Evolutionary conservation across 2,113 vertebrate genomes (phyloP), one percentile per base, ranked within the genome.

Genomic region (Lipophrys pholis): DNA sequence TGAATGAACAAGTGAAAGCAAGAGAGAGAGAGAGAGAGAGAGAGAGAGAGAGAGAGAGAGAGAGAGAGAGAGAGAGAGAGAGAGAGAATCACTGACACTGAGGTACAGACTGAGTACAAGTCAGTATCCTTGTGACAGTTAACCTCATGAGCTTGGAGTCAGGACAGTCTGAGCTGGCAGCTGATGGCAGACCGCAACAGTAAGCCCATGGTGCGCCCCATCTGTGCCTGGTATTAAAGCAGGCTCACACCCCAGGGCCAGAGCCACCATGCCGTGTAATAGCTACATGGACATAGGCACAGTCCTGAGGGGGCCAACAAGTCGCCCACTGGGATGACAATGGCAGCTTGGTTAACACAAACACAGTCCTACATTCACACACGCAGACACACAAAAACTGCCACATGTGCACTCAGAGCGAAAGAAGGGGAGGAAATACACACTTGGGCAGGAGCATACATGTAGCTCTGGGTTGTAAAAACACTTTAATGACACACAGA

Each of bases 161-260:
- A 56, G 76, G 75, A 80, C 61, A 85, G 72, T 68, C 80, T 55
- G 64, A 80, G 77, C 78, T 80, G 69, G 86, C 79, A 83, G 78
- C 73, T 76, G 71, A 86, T 70, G 69, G 60, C 67, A 54, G 77
- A 59, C 66, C 10, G 54, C 45, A 86, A 84, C 87, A 82, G 82
- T 81, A 72, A 72, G 84, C 89, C 89, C 63, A 53, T 54, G 51
- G 89, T 80, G 87, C 39, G 73, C 83, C 86, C 91, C 91, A 89
- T 93, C 90, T 93, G 92, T 89, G 89, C 76, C 80, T 83, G 80
- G 89, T 91, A 84, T 90, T 90, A 91, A 90, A 89, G 72, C 80
- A 85, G 85, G 78, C 86, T 88, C 79, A 65, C 78, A 88, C 90
- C 86, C 82, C 74, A 81, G 87, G 87, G 90, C 85, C 86, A 45